Conservation (phyloP, 2,888 invertebrate genomes). For the Allolobophora icterica region DNA sequence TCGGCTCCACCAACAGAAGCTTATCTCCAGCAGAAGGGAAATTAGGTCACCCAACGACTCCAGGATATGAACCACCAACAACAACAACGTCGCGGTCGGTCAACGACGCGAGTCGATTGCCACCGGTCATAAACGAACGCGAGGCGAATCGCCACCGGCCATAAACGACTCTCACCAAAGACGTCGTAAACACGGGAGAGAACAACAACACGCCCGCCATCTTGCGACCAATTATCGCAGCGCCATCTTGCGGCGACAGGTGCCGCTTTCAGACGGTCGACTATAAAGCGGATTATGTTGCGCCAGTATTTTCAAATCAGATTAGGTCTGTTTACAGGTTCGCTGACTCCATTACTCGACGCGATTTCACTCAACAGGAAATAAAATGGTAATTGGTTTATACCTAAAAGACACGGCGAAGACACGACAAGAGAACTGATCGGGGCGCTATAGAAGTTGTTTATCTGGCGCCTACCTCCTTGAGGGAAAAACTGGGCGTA, state of each 20-base stretch:
- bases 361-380: too few relatives aligned
- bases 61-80: background rate
- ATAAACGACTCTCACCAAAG: background rate
- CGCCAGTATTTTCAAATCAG: background rate
- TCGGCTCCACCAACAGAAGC: background rate
- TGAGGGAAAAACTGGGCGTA: slow-evolving; percentile 97
- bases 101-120: too few relatives aligned
- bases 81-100: too few relatives aligned
- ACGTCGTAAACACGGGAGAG: background rate
- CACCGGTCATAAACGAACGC: background rate
- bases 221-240: background rate
- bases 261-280: background rate
- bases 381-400: background rate
- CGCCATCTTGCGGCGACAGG: background rate
- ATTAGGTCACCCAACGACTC: background rate
- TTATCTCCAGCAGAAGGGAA: background rate
- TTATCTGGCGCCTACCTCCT: slow-evolving; percentile 76
- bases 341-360: background rate
- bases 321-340: background rate
- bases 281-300: background rate
- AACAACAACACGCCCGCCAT: background rate
- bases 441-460: background rate
- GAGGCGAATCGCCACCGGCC: slow-evolving; percentile 5
- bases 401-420: background rate
- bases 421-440: background rate